These are phyloP conservation scores for Gymnocypris eckloni DNA, from an alignment of 2,797 vertebrate species.

Conservation along the genomic window DNA sequence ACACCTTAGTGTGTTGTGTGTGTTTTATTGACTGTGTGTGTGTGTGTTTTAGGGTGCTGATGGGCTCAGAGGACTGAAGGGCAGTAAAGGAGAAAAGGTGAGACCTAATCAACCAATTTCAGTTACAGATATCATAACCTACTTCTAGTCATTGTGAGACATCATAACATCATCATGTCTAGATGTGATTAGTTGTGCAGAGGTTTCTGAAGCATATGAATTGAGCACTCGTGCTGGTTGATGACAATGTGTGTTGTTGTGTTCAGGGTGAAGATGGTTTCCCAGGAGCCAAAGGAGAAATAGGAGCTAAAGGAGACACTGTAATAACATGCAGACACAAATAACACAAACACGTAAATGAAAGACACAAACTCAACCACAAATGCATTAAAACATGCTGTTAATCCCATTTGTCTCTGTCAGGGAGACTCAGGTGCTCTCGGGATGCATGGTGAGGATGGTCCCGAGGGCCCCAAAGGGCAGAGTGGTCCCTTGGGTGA, in stretches of 20 bases:
- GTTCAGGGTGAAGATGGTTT: conserved; percentile 95
- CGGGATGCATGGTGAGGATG: conserved; percentile 91
- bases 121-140: neutral
- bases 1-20: too few species aligned
- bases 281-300: conserved; percentile 93
- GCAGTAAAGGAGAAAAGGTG: conserved; percentile 97
- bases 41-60: conserved; percentile 86
- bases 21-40: neutral
- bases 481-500: conserved; percentile 89
- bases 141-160: too few species aligned
- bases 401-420: neutral
- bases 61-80: conserved; percentile 92
- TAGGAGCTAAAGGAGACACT: conserved; percentile 91
- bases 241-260: conserved; percentile 7
- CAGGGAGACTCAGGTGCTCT: conserved; percentile 85
- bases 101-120: conserved; percentile 54
- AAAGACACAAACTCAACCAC: neutral
- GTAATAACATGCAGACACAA: conserved; percentile 41
- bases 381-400: neutral
- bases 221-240: neutral
- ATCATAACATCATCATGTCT: neutral
- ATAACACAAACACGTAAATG: neutral
- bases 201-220: neutral
- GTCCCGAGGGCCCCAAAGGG: conserved; percentile 93
- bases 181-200: neutral